These are phyloP conservation scores for Lagopus muta DNA, from an alignment of 2,113 vertebrate species.

Conservation along the genomic window DNA sequence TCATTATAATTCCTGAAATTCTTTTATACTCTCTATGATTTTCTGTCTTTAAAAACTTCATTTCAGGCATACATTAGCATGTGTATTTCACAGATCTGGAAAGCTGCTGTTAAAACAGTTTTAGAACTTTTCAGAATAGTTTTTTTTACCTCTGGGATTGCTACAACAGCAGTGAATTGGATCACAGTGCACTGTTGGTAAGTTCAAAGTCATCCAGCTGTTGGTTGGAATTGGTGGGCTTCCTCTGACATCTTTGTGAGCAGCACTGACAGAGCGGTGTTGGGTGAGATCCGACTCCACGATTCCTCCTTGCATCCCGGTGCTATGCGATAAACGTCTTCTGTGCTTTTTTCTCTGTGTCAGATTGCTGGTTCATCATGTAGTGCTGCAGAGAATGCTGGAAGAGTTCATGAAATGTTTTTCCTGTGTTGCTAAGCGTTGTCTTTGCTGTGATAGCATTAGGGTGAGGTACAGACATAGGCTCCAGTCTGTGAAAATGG, in stretches of 20 bases:
- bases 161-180: not conserved
- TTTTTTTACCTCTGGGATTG: not conserved
- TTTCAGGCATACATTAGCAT: not conserved
- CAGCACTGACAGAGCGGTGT: accelerated
- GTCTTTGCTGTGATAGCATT: not conserved
- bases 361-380: not conserved
- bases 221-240: not conserved
- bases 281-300: not conserved
- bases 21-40: not conserved
- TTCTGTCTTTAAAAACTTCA: not conserved
- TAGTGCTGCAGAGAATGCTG: not conserved
- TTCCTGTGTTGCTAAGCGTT: not conserved
- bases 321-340: not conserved
- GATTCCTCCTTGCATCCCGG: accelerated
- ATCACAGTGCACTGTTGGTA: not conserved
- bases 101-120: not conserved
- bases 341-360: not conserved
- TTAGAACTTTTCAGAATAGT: not conserved
- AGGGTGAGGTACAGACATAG: accelerated
- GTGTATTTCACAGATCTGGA: not conserved
- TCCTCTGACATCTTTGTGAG: accelerated
- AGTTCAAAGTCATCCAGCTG: not conserved
- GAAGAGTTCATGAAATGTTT: not conserved
- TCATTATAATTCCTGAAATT: not conserved
- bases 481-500: not conserved